Conservation (phyloP, 2,888 invertebrate species). For the Tricholauxania praeusta region DNA sequence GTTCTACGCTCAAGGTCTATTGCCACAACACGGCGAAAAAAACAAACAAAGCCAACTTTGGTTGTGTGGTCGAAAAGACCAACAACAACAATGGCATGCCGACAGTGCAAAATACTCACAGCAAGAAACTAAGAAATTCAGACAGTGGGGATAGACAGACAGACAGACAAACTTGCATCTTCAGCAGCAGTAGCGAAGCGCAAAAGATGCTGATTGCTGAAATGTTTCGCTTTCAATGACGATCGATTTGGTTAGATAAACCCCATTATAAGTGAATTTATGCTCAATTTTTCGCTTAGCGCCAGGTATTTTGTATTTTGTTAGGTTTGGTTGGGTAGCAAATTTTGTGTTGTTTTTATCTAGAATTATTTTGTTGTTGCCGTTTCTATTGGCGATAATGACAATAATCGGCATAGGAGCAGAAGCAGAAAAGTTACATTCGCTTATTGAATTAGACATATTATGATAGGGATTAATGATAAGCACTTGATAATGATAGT, state of each 20-base stretch:
- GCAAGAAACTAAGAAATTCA: no score
- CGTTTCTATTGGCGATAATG: conserved; percentile 39
- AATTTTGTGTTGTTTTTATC: no score
- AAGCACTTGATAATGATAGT: no score
- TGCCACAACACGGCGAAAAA: not conserved
- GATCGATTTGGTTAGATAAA: conserved; percentile 40
- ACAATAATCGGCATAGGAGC: no score
- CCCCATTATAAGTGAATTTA: conserved; percentile 40
- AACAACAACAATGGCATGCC: no score
- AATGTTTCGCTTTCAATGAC: not conserved
- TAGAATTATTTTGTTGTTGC: not conserved
- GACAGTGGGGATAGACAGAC: not conserved
- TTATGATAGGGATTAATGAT: no score
- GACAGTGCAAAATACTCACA: no score
- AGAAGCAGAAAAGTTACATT: no score
- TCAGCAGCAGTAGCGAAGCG: no score
- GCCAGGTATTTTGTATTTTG: conserved; percentile 20
- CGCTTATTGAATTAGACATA: no score
- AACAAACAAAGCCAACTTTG: not conserved
- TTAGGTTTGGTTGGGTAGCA: not conserved
- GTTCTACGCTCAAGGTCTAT: conserved; percentile 36
- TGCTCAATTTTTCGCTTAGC: conserved; percentile 38
- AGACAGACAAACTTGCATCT: not conserved
- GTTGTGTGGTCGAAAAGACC: no score
- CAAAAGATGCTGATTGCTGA: no score